Base-by-base conservation (phyloP, 2,888 invertebrate species). In the Leptinotarsa haldemani region DNA sequence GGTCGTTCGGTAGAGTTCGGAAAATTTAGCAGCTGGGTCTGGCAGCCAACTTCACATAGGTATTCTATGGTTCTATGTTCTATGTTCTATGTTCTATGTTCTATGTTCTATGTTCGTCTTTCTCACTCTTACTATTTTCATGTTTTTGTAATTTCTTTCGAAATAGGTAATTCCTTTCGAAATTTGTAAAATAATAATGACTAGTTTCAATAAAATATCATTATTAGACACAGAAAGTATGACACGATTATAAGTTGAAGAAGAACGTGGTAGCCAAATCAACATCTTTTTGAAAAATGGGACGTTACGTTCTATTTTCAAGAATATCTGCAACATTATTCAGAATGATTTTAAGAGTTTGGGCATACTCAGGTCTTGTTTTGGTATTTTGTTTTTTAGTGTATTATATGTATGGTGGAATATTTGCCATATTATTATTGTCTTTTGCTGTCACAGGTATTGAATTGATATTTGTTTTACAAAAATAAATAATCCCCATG, bases 321-420 rank as follows among this genome's bases (percentile, higher is more conserved):
- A 85, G 90, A 85, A 84, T 88, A 30, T 78, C 89, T 48, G 86
- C 86, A 80, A 82, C 87, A 80, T 80, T 92, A 73, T 86, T 90
- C 75, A 85, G 89, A 77, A 89, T 92, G 82, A 87, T 92, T 78
- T 90, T 92, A 84, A 92, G 92, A 87, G 92, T 95, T 83, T 96
- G 95, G 94, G 92, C 93, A 70, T 91, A 94, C 75, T 93, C 94
- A 65, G 92, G 93, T 52, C 90, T 93, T 73, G 93, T 94, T 73
- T 88, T 95, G 79, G 90, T 95, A 71, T 89, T 93, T 69, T 93
- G 95, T 85, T 90, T 95, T 82, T 85, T 96, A 78, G 89, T 95
- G 64, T 96, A 94, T 88, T 96, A 95, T 92, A 91, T 94, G 80
- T 95, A 94, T 87, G 96, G 96, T 70, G 93, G 94, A 81, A 84